Evolutionary conservation across 1,140 invertebrate genomes (phyloP), one percentile per base, ranked within the genome.

Genomic region (honey bee (Apis mellifera)): DNA sequence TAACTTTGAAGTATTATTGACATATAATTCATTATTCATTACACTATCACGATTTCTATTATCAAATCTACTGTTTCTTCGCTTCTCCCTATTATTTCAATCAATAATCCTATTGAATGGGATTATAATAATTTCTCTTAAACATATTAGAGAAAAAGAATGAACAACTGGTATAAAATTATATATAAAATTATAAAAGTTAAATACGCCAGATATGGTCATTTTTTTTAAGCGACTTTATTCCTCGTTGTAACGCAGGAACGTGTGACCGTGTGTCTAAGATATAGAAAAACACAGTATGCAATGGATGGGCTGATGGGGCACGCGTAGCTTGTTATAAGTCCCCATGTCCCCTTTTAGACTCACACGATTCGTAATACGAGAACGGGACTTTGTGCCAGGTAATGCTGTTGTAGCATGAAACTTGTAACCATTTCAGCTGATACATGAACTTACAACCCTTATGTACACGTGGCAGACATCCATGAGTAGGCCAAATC

Each of bases 371-470:
- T 78, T 87, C 86, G 86, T 87, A 87, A 87, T 82, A 84, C 70
- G 86, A 87, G 82, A 86, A 86, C 85, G 77, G 85, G 85, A 87
- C 86, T 87, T 87, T 82, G 78, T 85, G 86, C 83, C 83, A 82
- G 66, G 86, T 87, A 87, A 87, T 84, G 78, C 82, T 78, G 78
- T 73, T 80, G 86, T 68, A 77, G 85, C 86, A 78, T 66, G 85
- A 83, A 87, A 87, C 73, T 87, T 74, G 54, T 82, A 87, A 60
- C 82, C 78, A 74, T 82, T 84, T 75, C 78, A 42, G 60, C 70
- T 84, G 78, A 77, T 78, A 88, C 86, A 78, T 66, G 74, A 84
- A 84, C 70, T 86, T 81, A 59, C 78, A 70, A 69, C 60, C 55
- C 69, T 23, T 48, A 42, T 50, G 32, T 50, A 57, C 57, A 32